Base-by-base conservation (phyloP, 2,113 vertebrate species). In the Halichoerus grypus region DNA sequence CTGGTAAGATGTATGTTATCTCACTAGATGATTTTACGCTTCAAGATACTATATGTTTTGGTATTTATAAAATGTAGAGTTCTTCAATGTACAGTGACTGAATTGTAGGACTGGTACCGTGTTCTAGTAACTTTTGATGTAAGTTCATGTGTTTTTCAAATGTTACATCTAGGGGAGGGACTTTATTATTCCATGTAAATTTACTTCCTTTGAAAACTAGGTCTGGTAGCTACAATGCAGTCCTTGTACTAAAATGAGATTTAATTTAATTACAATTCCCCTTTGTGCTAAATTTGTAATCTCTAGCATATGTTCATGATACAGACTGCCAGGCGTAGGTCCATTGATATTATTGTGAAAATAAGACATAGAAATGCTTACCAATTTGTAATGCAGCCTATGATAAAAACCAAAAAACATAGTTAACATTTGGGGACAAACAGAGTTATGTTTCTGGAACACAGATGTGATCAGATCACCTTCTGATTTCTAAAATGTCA, bases 401-500 rank as follows among this genome's bases (percentile, higher is more conserved):
- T 59, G 69, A 91, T 85, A 69, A 94, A 97, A 88, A 69, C 19
- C 61, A 36, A 95, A 85, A 24, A 31, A 65, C 59, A 65, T 4
- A 90, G 33, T 87, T 79, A 74, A 84, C 96, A 97, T 94, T 59
- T 96, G 7, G 24, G 55, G 14, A 46, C 28, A 93, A 77, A 51
- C 24, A 97, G 33, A 96, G 42, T 81, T 86, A 65, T 69, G 33
- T 77, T 91, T 96, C 65, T 95, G 86, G 26, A 96, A 95, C 81
- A 85, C 24, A 51, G 74, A 95, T 76, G 55, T 65, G 36, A 89
- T 31, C 46, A 90, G 79, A 89, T 94, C 7, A 94, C 89, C 88
- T 94, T 51, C 72, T 71, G 26, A 65, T 95, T 97, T 96, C 84
- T 42, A 86, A 94, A 76, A 57, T 72, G 31, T 94, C 57, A 81